A percentile compares a stretch with the other conserved stretches of the same genome.
Conservation (phyloP, 2,888 invertebrate species). For the Archaeoteleia sp. region DNA sequence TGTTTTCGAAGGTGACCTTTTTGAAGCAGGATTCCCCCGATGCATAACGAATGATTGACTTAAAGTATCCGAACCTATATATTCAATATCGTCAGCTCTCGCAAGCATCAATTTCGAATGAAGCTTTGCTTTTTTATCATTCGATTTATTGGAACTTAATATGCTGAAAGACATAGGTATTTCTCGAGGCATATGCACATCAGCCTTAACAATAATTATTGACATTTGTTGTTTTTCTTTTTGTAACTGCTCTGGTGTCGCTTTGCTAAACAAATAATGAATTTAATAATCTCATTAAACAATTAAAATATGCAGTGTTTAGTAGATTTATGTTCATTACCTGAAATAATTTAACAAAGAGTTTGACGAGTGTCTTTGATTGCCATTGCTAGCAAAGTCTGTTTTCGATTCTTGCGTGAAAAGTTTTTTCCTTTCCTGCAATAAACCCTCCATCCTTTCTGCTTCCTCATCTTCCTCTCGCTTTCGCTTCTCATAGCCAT, state of each 20-base stretch:
- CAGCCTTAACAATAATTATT: conserved; percentile 64
- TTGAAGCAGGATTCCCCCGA: conserved; percentile 1
- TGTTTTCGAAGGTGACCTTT: no score
- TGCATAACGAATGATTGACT: conserved; percentile 1
- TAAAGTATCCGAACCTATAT: conserved; percentile 9
- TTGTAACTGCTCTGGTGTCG: conserved; percentile 56
- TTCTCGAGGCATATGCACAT: conserved; percentile 57
- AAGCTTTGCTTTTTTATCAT: not conserved
- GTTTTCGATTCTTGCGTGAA: conserved; percentile 22
- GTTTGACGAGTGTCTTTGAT: conserved; percentile 24
- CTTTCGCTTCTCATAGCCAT: conserved; percentile 11
- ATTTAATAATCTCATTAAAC: no score
- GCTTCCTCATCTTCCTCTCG: conserved; percentile 6
- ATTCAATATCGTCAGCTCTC: conserved; percentile 13
- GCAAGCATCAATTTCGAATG: conserved; percentile 2
- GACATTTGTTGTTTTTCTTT: conserved; percentile 55
- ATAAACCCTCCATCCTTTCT: conserved; percentile 2
- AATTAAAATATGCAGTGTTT: no score
- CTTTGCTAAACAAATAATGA: conserved; percentile 56
- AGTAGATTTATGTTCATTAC: conserved; percentile 8
- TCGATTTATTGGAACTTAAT: not conserved
- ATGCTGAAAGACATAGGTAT: conserved; percentile 2
- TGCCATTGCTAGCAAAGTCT: conserved; percentile 10
- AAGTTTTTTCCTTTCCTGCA: conserved; percentile 21
- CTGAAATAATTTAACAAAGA: conserved; percentile 41